These are phyloP conservation scores for Drosophila helvetica DNA, from an alignment of 2,888 invertebrate species.

Conservation along the genomic window DNA sequence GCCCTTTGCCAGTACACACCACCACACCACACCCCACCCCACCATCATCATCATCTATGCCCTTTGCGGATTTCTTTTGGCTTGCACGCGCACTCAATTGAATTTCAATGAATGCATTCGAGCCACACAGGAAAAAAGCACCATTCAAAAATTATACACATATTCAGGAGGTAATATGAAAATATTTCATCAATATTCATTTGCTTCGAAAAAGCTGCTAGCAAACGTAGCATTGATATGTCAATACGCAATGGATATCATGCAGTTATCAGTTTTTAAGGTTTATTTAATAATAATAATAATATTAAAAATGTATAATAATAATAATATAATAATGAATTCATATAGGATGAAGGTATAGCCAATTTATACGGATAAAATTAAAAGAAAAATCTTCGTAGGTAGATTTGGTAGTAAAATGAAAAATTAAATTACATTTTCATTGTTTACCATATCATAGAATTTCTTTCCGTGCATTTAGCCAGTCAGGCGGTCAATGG, in stretches of 20 bases:
- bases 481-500: conserved; percentile 39
- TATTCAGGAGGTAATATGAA: not conserved
- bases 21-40: not conserved
- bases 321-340: too few species aligned
- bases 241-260: not conserved
- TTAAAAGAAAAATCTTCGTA: too few species aligned
- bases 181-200: not conserved
- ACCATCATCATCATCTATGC: conserved; percentile 15
- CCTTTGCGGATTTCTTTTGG: conserved; percentile 50
- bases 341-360: too few species aligned
- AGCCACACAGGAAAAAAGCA: not conserved
- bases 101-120: conserved; percentile 64
- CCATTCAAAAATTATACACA: not conserved
- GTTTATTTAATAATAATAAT: too few species aligned
- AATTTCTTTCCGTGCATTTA: not conserved
- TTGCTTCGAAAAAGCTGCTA: rapidly evolving
- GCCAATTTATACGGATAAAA: too few species aligned
- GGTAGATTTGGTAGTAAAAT: too few species aligned
- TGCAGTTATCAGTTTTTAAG: too few species aligned
- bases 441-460: too few species aligned
- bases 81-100: conserved; percentile 68
- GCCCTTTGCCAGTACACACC: not conserved
- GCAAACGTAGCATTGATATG: not conserved
- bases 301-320: too few species aligned
- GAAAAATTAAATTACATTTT: too few species aligned